phyloP scores from a whole-genome alignment of 1,140 invertebrate genomes.

The Matsumurasca onukii region DNA sequence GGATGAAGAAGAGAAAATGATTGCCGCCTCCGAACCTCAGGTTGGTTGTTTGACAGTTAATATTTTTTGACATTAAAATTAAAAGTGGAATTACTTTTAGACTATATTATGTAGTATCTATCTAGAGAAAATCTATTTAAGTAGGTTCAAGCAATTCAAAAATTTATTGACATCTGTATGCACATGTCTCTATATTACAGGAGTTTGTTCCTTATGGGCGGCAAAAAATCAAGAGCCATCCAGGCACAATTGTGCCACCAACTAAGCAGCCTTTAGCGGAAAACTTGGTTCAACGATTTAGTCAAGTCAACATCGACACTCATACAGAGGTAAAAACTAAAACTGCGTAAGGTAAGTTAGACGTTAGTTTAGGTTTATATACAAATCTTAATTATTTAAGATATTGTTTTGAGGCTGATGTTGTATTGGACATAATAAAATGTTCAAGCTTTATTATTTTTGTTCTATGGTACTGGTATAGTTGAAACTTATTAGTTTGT shows the following conservation, averaged over 20 bases:
- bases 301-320: conserved; percentile 71
- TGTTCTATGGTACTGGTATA: no score
- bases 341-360: not conserved
- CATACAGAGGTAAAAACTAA: conserved; percentile 50
- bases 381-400: not conserved
- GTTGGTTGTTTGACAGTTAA: conserved; percentile 47
- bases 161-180: no score
- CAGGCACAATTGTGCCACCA: conserved; percentile 57
- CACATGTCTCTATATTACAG: conserved; percentile 57
- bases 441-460: no score
- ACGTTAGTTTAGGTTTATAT: not conserved
- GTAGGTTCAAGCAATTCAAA: no score
- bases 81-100: no score
- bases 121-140: no score
- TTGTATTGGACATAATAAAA: no score
- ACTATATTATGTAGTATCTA: no score
- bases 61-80: no score
- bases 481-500: no score
- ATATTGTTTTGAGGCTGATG: no score
- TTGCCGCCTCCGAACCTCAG: conserved; percentile 79
- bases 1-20: conserved; percentile 63
- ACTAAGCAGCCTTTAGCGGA: conserved; percentile 52
- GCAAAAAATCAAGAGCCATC: conserved; percentile 75
- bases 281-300: conserved; percentile 67
- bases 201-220: conserved; percentile 89